A percentile compares a stretch with the other conserved stretches of the same genome.
Conservation (phyloP, 2,113 vertebrate species). For the Sylvietta virens region DNA sequence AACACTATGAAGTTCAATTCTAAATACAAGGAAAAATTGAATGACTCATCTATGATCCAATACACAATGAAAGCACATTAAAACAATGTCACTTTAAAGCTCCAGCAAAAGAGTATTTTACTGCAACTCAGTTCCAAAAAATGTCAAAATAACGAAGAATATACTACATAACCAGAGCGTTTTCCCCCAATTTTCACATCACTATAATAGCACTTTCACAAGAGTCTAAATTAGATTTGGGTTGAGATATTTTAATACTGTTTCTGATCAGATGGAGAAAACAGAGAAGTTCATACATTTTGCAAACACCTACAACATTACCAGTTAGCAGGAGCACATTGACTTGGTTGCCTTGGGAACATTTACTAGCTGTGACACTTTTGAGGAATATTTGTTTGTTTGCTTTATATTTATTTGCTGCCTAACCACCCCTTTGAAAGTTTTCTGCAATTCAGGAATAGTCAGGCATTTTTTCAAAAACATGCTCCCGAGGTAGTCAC, state of each 20-base stretch:
- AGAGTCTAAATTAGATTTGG: background rate
- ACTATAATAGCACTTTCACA: background rate
- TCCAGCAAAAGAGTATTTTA: background rate
- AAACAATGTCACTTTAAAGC: background rate
- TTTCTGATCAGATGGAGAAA: slow-evolving; percentile 8
- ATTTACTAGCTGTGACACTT: background rate
- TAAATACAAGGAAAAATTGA: background rate
- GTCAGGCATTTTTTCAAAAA: background rate
- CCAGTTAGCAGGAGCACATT: background rate
- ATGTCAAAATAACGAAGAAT: background rate
- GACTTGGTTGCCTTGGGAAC: slow-evolving; percentile 31
- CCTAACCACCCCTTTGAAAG: background rate
- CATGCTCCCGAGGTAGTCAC: background rate
- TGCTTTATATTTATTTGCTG: background rate
- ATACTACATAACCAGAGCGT: background rate
- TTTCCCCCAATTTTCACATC: background rate
- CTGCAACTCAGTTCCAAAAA: background rate
- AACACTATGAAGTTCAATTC: background rate
- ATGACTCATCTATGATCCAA: background rate
- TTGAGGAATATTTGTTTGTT: background rate
- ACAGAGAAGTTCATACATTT: background rate
- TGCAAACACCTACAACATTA: background rate
- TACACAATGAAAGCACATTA: background rate
- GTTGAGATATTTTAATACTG: background rate
- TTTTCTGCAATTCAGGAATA: background rate